A percentile compares a stretch with the other conserved stretches of the same genome.
These are phyloP conservation scores for Gallinago stenura DNA, from an alignment of 2,797 vertebrate genomes.

Conservation along the genomic window DNA sequence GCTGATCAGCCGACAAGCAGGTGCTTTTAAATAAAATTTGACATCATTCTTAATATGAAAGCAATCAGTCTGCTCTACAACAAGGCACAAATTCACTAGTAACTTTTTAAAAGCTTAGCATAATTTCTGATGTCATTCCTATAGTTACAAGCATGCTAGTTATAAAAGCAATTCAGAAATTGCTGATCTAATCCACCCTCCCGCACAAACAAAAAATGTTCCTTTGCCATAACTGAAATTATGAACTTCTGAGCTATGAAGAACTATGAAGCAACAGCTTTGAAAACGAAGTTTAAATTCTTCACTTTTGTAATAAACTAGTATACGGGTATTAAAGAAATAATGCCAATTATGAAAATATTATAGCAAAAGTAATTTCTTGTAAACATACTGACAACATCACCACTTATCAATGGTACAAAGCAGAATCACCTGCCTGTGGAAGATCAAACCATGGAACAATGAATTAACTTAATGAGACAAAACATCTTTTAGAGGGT, in stretches of 20 bases:
- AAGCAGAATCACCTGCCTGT: neutral
- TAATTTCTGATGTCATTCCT: neutral
- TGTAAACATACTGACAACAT: neutral
- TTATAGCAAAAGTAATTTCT: neutral
- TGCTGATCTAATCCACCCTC: neutral
- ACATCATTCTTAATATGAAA: neutral
- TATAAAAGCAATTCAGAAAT: neutral
- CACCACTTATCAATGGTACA: neutral
- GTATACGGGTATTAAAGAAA: neutral
- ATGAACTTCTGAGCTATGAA: neutral
- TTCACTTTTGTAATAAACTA: neutral
- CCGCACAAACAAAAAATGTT: neutral
- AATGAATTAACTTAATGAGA: neutral
- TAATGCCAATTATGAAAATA: neutral
- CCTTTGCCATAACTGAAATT: neutral
- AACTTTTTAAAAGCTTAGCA: neutral
- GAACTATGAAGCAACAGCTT: neutral
- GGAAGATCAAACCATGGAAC: neutral
- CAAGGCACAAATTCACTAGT: neutral
- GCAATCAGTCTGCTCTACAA: neutral
- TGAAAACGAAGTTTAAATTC: neutral
- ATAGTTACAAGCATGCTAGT: neutral
- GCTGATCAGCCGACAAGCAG: neutral
- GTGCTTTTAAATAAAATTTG: neutral
- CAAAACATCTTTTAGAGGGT: neutral